Percentiles rank a stretch among this genome's conserved stretches.
Evolutionary conservation across 2,888 invertebrate species (phyloP).

Genomic region (Lysandra coridon): DNA sequence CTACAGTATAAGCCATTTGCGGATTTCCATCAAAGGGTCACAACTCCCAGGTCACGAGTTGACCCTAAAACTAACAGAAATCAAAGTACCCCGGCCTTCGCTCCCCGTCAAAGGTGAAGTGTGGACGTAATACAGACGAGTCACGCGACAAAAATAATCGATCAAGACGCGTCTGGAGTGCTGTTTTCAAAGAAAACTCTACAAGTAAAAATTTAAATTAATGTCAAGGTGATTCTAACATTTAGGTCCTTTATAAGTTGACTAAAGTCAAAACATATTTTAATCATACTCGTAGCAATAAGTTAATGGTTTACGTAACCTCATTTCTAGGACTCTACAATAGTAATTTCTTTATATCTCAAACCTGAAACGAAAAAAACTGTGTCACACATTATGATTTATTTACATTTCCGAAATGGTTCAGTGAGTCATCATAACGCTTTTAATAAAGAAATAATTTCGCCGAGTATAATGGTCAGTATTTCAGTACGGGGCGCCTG

Average conservation of each 20-base stretch:
- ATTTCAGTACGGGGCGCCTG: conserved; percentile 39
- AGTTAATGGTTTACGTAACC: conserved; percentile 4
- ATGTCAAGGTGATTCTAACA: background rate
- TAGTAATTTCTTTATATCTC: background rate
- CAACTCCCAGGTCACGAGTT: conserved; percentile 14
- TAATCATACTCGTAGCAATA: background rate
- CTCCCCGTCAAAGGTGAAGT: conserved; percentile 20
- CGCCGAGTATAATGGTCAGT: conserved; percentile 26
- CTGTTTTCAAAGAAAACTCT: background rate
- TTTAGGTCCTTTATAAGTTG: background rate
- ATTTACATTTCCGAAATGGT: conserved; percentile 10
- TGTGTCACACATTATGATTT: background rate
- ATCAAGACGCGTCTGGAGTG: conserved; percentile 8
- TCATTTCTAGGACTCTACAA: background rate
- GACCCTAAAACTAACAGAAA: conserved; percentile 27
- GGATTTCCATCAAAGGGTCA: conserved; percentile 3
- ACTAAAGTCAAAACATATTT: background rate
- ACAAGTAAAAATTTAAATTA: conserved; percentile 1
- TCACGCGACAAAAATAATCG: conserved; percentile 24
- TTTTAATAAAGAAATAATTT: conserved; percentile 30
- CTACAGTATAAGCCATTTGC: background rate
- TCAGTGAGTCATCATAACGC: conserved; percentile 3
- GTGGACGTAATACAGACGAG: conserved; percentile 18
- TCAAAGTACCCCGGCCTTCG: conserved; percentile 15
- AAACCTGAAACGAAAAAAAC: background rate